phyloP scores from a whole-genome alignment of 2,113 vertebrate species.

The Ceuthmochares aereus region DNA sequence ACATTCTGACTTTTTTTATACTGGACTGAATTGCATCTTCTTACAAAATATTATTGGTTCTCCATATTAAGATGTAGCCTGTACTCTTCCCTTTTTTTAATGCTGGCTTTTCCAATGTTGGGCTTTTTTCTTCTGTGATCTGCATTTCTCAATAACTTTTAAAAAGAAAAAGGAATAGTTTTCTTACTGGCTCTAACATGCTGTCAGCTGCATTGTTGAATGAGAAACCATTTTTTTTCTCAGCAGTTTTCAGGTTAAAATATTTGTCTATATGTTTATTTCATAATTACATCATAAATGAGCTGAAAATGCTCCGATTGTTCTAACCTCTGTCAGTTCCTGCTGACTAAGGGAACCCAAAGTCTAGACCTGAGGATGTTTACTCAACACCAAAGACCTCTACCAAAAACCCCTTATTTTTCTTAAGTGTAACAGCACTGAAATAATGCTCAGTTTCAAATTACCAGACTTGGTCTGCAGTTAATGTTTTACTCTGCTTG shows the following conservation, averaged over 20 bases:
- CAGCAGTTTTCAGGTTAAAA: constrained; percentile 16
- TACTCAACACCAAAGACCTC: neutral
- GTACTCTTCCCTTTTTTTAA: neutral
- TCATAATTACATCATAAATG: neutral
- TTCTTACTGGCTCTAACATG: neutral
- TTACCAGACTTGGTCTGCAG: neutral
- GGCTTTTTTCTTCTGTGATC: neutral
- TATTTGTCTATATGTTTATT: constrained; percentile 1
- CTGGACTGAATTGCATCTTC: neutral
- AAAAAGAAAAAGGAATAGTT: neutral
- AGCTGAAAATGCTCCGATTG: neutral
- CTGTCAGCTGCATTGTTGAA: neutral
- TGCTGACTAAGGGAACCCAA: constrained; percentile 11
- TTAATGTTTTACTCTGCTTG: constrained; percentile 19
- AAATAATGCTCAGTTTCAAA: constrained; percentile 43
- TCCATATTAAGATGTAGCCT: neutral
- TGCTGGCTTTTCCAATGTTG: neutral
- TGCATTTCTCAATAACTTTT: neutral
- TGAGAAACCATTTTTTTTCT: constrained; percentile 9
- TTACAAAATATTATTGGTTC: neutral
- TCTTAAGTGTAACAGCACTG: neutral
- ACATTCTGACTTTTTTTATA: neutral
- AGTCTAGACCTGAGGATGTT: neutral
- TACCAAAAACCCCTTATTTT: neutral
- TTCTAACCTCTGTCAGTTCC: neutral